Conservation (phyloP, 2,797 vertebrate species). For the Percopsis omiscomaycus region DNA sequence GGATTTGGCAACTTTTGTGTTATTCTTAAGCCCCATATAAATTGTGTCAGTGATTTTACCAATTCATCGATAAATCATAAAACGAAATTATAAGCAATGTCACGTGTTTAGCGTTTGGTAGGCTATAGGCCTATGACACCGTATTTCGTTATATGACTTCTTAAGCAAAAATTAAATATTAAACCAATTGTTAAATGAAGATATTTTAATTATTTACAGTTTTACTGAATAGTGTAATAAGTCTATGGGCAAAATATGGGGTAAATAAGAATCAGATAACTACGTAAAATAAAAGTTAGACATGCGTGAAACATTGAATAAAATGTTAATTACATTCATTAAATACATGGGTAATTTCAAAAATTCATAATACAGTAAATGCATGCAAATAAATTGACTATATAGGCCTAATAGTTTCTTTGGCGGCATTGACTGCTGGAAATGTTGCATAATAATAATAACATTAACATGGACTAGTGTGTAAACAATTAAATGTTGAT, state of each 20-base stretch:
- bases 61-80: too few species aligned
- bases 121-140: not conserved
- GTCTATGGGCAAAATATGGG: constrained; percentile 64
- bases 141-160: not conserved
- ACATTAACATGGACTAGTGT: constrained; percentile 31
- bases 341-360: constrained; percentile 75
- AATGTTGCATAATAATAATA: constrained; percentile 53
- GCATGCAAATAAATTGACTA: constrained; percentile 75
- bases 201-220: constrained; percentile 71
- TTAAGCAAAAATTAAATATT: constrained; percentile 40
- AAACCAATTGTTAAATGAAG: constrained; percentile 46
- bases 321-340: constrained; percentile 82
- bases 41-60: not conserved
- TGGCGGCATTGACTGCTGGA: constrained; percentile 74
- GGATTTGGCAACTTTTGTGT: not conserved
- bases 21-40: not conserved
- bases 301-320: constrained; percentile 74
- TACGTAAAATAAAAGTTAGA: constrained; percentile 63
- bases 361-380: constrained; percentile 74
- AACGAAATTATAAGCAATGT: not conserved
- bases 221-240: constrained; percentile 70
- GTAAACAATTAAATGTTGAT: constrained; percentile 50
- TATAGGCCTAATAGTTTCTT: constrained; percentile 68
- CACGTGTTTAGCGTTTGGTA: not conserved
- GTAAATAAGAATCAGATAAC: constrained; percentile 63